These are phyloP conservation scores for Rhynchophorus ferrugineus DNA, from an alignment of 1,140 invertebrate genomes.

Conservation along the genomic window DNA sequence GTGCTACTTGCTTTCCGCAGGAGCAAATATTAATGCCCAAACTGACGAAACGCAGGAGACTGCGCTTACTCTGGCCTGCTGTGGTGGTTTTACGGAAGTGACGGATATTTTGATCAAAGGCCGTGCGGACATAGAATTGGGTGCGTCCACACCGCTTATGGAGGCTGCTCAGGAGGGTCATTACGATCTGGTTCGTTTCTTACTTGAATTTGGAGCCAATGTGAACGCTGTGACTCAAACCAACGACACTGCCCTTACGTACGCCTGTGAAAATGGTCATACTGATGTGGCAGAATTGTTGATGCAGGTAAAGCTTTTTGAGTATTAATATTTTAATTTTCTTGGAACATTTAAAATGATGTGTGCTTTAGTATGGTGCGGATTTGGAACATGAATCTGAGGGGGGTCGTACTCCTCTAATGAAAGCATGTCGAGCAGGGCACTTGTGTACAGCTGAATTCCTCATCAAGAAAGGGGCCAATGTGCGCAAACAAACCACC, in stretches of 20 bases:
- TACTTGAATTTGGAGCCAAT: slow-evolving; percentile 78
- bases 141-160: slow-evolving; percentile 96
- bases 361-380: slow-evolving; percentile 68
- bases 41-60: slow-evolving; percentile 99
- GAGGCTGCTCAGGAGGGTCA: slow-evolving; percentile 97
- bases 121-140: slow-evolving; percentile 91
- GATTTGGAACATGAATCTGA: slow-evolving; percentile 92
- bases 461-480: slow-evolving; percentile 86
- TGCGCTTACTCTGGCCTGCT: slow-evolving; percentile 92
- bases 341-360: no score
- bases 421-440: slow-evolving; percentile 99
- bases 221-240: slow-evolving; percentile 91
- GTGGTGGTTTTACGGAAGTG: slow-evolving; percentile 96
- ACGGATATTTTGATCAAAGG: slow-evolving; percentile 93
- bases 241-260: slow-evolving; percentile 77
- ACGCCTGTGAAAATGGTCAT: slow-evolving; percentile 95
- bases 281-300: slow-evolving; percentile 88
- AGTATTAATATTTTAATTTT: no score
- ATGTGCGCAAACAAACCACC: slow-evolving; percentile 85
- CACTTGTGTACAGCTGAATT: slow-evolving; percentile 97
- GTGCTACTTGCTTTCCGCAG: slow-evolving; percentile 38
- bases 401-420: slow-evolving; percentile 89
- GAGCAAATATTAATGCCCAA: slow-evolving; percentile 95
- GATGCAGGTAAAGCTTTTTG: slow-evolving; percentile 49
- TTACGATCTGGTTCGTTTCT: slow-evolving; percentile 82